phyloP scores from a whole-genome alignment of 2,113 vertebrate species.

The Spermophilus dauricus region DNA sequence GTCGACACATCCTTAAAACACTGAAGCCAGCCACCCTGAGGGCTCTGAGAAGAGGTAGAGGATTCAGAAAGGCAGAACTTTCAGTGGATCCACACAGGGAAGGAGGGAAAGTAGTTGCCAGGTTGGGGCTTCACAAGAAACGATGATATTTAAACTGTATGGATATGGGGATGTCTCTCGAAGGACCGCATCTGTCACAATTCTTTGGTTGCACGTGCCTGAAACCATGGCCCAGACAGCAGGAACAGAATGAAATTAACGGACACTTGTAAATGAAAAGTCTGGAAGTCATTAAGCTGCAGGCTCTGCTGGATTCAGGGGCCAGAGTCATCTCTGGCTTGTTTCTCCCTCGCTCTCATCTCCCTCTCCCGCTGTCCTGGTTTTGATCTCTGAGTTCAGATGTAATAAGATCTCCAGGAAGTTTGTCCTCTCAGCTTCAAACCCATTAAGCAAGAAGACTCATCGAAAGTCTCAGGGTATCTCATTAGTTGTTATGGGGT shows the following conservation, averaged over 20 bases:
- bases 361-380: not conserved
- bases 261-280: not conserved
- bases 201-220: not conserved
- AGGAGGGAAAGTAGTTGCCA: not conserved
- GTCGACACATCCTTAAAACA: not conserved
- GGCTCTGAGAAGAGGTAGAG: not conserved
- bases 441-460: not conserved
- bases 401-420: not conserved
- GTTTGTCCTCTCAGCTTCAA: not conserved
- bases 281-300: not conserved
- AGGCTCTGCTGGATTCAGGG: not conserved
- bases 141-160: not conserved
- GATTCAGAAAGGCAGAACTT: not conserved
- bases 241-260: not conserved
- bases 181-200: not conserved
- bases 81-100: not conserved
- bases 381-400: not conserved
- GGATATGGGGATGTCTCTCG: not conserved
- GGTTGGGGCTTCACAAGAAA: not conserved
- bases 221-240: not conserved
- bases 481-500: not conserved
- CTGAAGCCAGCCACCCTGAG: not conserved
- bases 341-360: not conserved
- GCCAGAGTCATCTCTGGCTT: not conserved
- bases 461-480: not conserved